These are phyloP conservation scores for Amphilophus citrinellus DNA, from an alignment of 2,113 vertebrate species.

Conservation along the genomic window DNA sequence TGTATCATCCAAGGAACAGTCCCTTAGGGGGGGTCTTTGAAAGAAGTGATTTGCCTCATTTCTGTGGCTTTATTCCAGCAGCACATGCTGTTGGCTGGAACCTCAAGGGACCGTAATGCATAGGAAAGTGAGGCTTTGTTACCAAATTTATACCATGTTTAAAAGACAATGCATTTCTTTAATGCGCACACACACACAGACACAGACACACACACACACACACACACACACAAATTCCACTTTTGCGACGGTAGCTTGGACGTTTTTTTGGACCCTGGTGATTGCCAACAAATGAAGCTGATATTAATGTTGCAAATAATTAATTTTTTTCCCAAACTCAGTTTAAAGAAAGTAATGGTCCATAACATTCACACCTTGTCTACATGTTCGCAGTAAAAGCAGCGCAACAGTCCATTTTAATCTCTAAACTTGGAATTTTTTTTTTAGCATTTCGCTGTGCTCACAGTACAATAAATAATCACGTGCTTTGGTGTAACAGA, in stretches of 20 bases:
- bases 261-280: neutral
- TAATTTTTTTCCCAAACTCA: neutral
- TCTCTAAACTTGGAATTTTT: neutral
- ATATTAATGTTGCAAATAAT: neutral
- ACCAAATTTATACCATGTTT: neutral
- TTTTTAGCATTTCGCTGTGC: neutral
- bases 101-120: conserved; percentile 27
- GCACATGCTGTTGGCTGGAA: neutral
- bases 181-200: neutral
- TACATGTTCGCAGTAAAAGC: neutral
- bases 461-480: neutral
- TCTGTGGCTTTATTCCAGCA: conserved; percentile 43
- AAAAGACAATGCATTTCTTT: neutral
- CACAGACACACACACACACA: too few species aligned
- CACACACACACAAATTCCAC: neutral
- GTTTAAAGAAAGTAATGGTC: neutral
- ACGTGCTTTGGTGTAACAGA: neutral
- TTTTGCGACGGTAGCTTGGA: neutral
- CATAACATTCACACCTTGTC: conserved; percentile 6
- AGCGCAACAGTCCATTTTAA: neutral
- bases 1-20: conserved; percentile 37
- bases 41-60: conserved; percentile 51
- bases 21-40: conserved; percentile 39
- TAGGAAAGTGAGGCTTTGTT: conserved; percentile 15
- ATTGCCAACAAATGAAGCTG: neutral